These are phyloP conservation scores for Poecilia velifera DNA, from an alignment of 2,797 vertebrate species.

Conservation along the genomic window DNA sequence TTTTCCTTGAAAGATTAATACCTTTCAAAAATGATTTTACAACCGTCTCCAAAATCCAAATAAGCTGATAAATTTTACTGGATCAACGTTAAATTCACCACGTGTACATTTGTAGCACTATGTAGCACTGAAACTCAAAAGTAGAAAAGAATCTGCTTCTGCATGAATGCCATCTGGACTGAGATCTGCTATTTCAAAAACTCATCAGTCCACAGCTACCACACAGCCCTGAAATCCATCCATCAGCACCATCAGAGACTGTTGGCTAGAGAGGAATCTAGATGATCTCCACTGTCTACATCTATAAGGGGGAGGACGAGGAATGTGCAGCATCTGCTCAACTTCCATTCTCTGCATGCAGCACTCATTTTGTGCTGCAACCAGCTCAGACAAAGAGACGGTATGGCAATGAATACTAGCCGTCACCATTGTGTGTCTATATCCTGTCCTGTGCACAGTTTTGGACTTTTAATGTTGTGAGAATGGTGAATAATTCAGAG, in stretches of 20 bases:
- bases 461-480: neutral
- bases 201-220: neutral
- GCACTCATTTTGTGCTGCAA: neutral
- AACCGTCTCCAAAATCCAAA: neutral
- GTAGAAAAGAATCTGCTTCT: neutral
- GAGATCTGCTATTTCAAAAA: neutral
- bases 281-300: conserved; percentile 1
- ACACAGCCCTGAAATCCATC: neutral
- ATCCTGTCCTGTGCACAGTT: neutral
- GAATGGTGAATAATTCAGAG: neutral
- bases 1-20: neutral
- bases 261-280: neutral
- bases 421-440: neutral
- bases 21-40: neutral
- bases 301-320: neutral
- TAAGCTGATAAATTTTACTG: neutral
- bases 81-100: neutral
- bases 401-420: neutral
- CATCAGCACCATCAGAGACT: neutral
- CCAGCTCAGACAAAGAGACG: neutral
- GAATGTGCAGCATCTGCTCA: conserved; percentile 2
- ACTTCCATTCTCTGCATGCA: neutral
- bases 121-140: neutral
- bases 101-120: neutral
- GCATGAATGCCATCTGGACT: neutral